Percentiles rank a stretch among this genome's conserved stretches.
phyloP scores from a whole-genome alignment of 1,140 invertebrate species.

The Polypedilum pembai region DNA sequence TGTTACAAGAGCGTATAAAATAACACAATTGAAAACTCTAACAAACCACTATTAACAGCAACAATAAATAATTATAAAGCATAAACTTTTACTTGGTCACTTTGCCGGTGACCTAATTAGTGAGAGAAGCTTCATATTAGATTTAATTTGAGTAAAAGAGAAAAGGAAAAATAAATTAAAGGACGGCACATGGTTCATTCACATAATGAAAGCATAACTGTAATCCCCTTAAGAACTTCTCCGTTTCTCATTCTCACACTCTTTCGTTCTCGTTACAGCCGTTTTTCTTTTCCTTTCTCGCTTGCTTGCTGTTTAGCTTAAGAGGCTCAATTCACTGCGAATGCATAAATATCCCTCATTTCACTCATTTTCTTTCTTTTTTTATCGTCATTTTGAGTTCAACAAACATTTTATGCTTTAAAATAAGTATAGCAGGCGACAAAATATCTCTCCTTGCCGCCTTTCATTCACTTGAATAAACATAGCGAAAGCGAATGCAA shows the following conservation, averaged over 20 bases:
- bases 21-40: too few species aligned
- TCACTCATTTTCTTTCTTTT: too few species aligned
- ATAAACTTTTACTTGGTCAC: constrained; percentile 13
- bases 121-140: neutral
- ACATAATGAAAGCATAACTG: neutral
- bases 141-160: neutral
- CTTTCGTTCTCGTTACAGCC: neutral
- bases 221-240: neutral
- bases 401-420: too few species aligned
- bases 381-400: too few species aligned
- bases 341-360: neutral
- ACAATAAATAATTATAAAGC: neutral
- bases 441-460: too few species aligned
- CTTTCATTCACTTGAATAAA: too few species aligned
- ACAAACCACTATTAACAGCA: too few species aligned
- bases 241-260: neutral
- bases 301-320: neutral
- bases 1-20: too few species aligned
- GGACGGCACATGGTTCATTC: neutral
- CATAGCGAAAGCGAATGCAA: too few species aligned
- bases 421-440: too few species aligned
- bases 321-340: neutral
- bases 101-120: neutral
- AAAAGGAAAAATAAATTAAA: neutral
- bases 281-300: neutral